Base-by-base conservation (phyloP, 2,113 vertebrate genomes). In the Delphinapterus leucas region DNA sequence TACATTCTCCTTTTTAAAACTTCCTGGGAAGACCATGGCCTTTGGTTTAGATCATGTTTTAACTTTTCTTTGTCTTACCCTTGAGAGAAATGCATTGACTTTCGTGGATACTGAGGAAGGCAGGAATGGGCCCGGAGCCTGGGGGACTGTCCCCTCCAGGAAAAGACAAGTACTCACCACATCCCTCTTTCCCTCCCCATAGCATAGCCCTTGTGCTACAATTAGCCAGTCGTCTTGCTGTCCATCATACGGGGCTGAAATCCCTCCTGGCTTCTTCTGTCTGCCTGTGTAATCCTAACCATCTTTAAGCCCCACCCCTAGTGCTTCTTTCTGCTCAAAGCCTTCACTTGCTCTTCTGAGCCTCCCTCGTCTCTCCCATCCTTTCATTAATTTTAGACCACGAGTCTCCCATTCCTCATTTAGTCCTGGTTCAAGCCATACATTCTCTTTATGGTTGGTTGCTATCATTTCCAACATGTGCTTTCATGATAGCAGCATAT, bases 1-100 rank as follows among this genome's bases (percentile, higher is more conserved):
- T 41, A 41, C 41, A 41, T 88, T 65, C 21, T 63, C 18, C 26
- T 81, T 86, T 58, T 79, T 58, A 38, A 81, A 90, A 73, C 33
- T 86, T 83, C 15, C 0, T 44, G 28, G 26, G 26, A 87, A 79
- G 58, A 53, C 26, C 1, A 2, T 67, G 58, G 33, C 13, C 77
- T 87, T 94, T 65, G 82, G n/a, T 58, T 83, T 79, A 79, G 58
- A 73, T 74, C 17, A 4, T 79, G 63, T 65, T 70, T 25, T 87
- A 83, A 67, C 55, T 65, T 88, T 53, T 44, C 33, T 84, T 74
- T 86, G 49, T 55, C 28, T 88, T 96, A 94, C 58, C 38, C n/a
- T 91, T 55, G 73, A 92, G 67, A 91, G 18, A 25, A 74, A 47
- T 73, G 91, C 49, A 49, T 49, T 60, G 55, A 20, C 1, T 67